Evolutionary conservation across 2,797 vertebrate genomes (phyloP), one percentile per base, ranked within the genome.

Genomic region (Bovichtus diacanthus): DNA sequence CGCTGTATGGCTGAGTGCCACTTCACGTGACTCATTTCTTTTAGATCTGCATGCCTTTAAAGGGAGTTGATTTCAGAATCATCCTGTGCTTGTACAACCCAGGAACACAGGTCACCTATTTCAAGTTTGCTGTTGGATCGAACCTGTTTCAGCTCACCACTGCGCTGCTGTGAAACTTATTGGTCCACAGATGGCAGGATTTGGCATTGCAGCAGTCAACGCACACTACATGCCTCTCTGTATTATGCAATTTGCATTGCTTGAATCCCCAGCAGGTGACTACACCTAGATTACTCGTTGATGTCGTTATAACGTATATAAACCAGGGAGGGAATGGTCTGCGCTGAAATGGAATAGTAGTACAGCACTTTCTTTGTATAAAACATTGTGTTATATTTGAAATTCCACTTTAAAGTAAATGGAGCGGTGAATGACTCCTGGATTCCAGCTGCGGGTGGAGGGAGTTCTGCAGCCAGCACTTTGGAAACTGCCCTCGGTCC

Each of bases 321-420:
- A 76, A 83, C 55, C 41, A 49, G 62, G 56, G 21, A 69, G 69
- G 63, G 84, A 90, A 90, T 85, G 86, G 71, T 75, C 80, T 78
- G 73, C 81, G 87, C 64, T 74, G 46, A 87, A 82, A 87, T 74
- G 70, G 72, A 62, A 84, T 73, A 36, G 64, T 62, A 61, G 54
- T 74, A 27, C 50, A 66, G 49, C 54, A 67, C 60, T 72, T 64
- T 59, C 76, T 59, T 59, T 79, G 16, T 61, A 76, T 84, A 74
- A 70, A 90, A 90, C 87, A 79, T 82, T 43, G 61, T 68, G 81
- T 89, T 89, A 82, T 86, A 84, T 88, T 91, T 84, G 84, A 91
- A 89, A 90, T 89, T 91, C 78, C 78, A 81, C 88, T 89, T 91
- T 81, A 84, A 89, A 90, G 82, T 89, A 91, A 93, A 94, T 91